phyloP scores from a whole-genome alignment of 2,113 vertebrate genomes.

The Philantomba maxwellii region DNA sequence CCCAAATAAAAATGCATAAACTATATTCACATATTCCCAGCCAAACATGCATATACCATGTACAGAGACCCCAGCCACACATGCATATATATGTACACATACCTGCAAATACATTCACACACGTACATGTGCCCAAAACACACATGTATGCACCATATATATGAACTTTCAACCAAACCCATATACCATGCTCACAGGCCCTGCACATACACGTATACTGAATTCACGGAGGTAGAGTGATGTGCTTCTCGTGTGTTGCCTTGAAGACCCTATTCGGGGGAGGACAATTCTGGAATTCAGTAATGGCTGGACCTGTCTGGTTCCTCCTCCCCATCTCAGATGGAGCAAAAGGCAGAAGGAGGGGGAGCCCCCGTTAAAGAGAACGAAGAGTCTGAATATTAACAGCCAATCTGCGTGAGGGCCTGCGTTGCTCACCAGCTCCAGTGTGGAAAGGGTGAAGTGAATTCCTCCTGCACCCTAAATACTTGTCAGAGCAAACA shows the following conservation, averaged over 20 bases:
- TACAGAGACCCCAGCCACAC: not conserved
- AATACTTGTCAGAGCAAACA: not conserved
- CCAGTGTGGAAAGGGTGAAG: not conserved
- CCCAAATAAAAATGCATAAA: not conserved
- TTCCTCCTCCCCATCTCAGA: not conserved
- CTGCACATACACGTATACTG: fast-evolving
- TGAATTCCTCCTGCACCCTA: not conserved
- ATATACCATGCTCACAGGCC: not conserved
- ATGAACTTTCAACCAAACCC: not conserved
- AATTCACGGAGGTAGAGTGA: not conserved
- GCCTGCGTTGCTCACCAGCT: not conserved
- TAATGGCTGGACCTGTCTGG: not conserved
- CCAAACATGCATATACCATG: not conserved
- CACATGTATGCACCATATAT: not conserved
- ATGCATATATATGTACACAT: not conserved
- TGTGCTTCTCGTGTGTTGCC: too few species aligned
- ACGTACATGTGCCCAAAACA: too few species aligned
- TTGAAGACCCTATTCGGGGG: not conserved
- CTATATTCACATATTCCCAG: too few species aligned
- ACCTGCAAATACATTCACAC: not conserved
- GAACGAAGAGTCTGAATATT: not conserved
- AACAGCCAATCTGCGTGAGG: not conserved
- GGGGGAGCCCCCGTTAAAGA: not conserved
- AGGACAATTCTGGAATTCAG: not conserved
- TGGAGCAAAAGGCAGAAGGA: not conserved